Evolutionary conservation across 2,113 vertebrate species (phyloP), one percentile per base, ranked within the genome.

Genomic region (Tetraodon nigroviridis): DNA sequence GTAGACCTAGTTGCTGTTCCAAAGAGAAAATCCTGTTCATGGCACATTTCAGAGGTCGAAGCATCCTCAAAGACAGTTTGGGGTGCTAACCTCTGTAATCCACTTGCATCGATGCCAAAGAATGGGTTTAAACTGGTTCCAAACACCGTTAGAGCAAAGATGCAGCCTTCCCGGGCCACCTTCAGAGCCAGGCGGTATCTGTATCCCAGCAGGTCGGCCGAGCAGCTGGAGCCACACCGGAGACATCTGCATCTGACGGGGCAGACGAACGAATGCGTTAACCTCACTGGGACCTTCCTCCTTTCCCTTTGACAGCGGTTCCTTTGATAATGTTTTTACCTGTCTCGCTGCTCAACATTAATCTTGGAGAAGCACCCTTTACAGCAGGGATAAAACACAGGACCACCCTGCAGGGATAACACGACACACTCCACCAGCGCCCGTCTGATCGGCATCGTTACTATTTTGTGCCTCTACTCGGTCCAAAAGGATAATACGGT

Each of bases 111-210:
- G 41, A 85, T 73, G 6, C 90, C 90, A 78, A 91, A 91, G 40
- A 87, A 89, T 21, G 61, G 67, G 64, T 89, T 83, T 45, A 91
- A 71, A 47, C 79, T 79, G 42, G 62, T 69, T 52, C 90, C 90
- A 76, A 91, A 90, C 7, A 90, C 83, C 0, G 90, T 91, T 2
- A 89, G 71, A 45, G 75, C 83, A 81, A 90, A 89, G 51, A 88
- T 79, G 45, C 61, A 41, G 7, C 6, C 55, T 21, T 86, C 73
- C 47, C 83, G 73, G 59, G 61, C 18, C 18, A 88, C 90, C 8
- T 51, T 82, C 20, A 91, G 41, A 0, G 90, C 87, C 8, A 90
- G 84, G 0, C 89, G 84, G 11, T 90, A 91, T 56, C 90, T 82
- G 84, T 86, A 79, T 13, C 86, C 80, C 2, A 84, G 59, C 29